phyloP scores from a whole-genome alignment of 1,140 invertebrate genomes.

The Drosophila nigromelanica region DNA sequence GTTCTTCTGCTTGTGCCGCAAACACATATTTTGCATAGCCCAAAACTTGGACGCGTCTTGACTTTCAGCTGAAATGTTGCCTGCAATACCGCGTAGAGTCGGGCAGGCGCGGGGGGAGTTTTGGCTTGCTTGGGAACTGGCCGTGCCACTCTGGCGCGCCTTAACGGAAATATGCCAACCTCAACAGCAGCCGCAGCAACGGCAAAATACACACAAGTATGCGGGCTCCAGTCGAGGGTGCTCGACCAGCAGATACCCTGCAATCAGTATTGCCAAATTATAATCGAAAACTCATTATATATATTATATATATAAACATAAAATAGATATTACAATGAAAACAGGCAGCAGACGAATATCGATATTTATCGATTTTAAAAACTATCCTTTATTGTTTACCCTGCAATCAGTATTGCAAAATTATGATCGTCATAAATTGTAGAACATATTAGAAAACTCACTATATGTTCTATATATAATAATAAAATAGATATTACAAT shows the following conservation, averaged over 20 bases:
- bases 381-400: neutral
- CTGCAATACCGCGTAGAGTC: no score
- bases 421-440: no score
- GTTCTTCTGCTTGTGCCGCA: conserved; percentile 14
- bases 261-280: no score
- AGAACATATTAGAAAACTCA: no score
- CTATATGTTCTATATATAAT: no score
- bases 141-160: conserved; percentile 77
- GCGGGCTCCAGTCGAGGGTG: neutral
- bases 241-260: neutral
- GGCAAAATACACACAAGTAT: conserved; percentile 32
- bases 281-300: no score
- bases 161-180: conserved; percentile 76
- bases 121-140: conserved; percentile 38
- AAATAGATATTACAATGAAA: no score
- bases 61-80: conserved; percentile 29
- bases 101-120: neutral
- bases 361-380: no score
- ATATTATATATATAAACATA: no score
- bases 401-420: neutral
- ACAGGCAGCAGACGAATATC: no score
- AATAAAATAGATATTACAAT: no score
- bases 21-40: conserved; percentile 67
- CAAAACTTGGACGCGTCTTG: conserved; percentile 14
- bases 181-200: conserved; percentile 60